Base-by-base conservation (phyloP, 2,113 vertebrate species). In the Mohoua ochrocephala region DNA sequence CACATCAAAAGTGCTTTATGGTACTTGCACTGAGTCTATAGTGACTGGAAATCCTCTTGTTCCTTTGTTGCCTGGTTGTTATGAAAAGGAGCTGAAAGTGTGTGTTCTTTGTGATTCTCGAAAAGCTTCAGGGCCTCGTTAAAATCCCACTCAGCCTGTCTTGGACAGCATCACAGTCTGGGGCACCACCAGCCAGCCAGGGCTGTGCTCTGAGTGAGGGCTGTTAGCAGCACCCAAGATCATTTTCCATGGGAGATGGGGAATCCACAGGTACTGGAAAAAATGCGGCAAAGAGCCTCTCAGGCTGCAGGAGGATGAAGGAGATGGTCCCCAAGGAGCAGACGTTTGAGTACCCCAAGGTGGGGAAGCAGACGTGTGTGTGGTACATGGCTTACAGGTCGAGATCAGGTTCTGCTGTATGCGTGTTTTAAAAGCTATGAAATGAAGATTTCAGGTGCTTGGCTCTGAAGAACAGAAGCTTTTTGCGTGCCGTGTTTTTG, bases 21-120 rank as follows among this genome's bases (percentile, higher is more conserved):
- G n/a, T 49, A 3, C n/a, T 80, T 74, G 64, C 12, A 5, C 45
- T 27, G 47, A 0, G 0, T n/a, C 49, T 74, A 0, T 15, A 57
- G 59, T 30, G 71, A 15, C 19, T 74, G 30, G n/a, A 89, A 76
- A 70, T 35, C 26, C 37, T 83, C 21, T 53, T 69, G 39, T 63
- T 84, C 26, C 20, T 82, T 67, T 37, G 10, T 67, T 33, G 4
- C 39, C 42, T 71, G 60, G 3, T 71, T 67, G 21, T 31, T 84
- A 4, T 9, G 39, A 82, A 94, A 83, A 18, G 39, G 57, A 82
- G n/a, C 41, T 63, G 31, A 64, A 60, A 73, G 54, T 31, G 4
- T 10, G 27, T 30, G 1, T 73, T 77, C 44, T 41, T 52, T 70
- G 41, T 74, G 53, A 28, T 71, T 63, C 30, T 57, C 68, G 45